phyloP scores from a whole-genome alignment of 2,888 invertebrate genomes.

The Eristalinus sepulchralis region DNA sequence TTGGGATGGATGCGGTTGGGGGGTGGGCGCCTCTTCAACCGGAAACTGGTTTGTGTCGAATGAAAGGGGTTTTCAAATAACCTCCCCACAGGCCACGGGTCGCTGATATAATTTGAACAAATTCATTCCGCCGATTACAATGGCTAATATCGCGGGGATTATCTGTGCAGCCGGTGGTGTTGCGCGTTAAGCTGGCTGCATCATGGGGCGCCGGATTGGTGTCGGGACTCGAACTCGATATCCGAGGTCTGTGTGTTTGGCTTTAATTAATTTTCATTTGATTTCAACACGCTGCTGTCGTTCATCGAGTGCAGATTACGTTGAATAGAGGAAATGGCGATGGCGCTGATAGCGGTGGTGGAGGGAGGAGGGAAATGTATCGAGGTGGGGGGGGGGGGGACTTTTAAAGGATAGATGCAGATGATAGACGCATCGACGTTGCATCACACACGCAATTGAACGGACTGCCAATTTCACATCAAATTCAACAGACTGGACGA shows the following conservation, averaged over 20 bases:
- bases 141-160: conserved; percentile 8
- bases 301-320: background rate
- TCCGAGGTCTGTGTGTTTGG: background rate
- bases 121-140: background rate
- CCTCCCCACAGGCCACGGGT: background rate
- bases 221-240: background rate
- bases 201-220: background rate
- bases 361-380: too few relatives aligned
- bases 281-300: background rate
- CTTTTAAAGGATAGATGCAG: background rate
- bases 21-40: background rate
- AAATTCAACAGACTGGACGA: too few relatives aligned
- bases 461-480: too few relatives aligned
- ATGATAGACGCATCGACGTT: background rate
- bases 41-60: background rate
- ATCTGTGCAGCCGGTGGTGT: background rate
- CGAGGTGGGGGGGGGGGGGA: background rate
- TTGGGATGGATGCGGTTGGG: background rate
- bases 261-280: conserved; percentile 3
- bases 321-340: background rate
- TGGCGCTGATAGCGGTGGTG: background rate
- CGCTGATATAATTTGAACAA: background rate
- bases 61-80: too few relatives aligned
- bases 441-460: too few relatives aligned
- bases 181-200: background rate